Evolutionary conservation across 2,797 vertebrate species (phyloP).

Genomic region (Muscicapa comitata): DNA sequence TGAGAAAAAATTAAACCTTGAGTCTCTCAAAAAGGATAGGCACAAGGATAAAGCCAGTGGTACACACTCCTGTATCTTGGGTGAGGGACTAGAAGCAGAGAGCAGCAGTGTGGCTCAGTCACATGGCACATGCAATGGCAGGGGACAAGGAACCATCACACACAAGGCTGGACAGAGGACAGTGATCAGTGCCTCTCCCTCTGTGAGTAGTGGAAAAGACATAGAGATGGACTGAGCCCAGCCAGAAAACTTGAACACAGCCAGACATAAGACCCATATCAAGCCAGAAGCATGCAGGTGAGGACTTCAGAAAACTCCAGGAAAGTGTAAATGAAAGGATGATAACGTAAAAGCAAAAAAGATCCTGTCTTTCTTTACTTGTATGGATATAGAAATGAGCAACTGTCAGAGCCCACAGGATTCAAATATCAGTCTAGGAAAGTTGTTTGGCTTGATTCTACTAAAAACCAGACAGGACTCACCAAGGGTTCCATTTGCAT

Average conservation of each 20-base stretch:
- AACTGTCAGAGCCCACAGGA: background rate
- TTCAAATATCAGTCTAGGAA: background rate
- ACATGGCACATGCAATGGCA: accelerated
- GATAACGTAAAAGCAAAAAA: background rate
- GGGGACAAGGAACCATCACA: background rate
- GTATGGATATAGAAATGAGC: background rate
- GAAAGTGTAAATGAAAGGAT: background rate
- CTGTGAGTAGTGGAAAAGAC: background rate
- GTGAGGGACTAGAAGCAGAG: background rate
- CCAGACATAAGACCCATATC: background rate
- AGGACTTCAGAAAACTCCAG: background rate
- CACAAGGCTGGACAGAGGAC: background rate
- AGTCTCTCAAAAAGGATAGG: background rate
- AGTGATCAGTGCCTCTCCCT: background rate
- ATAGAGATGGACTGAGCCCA: background rate
- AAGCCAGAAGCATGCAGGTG: background rate
- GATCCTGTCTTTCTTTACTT: background rate
- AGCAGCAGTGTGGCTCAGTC: background rate
- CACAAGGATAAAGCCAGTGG: background rate
- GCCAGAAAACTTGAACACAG: background rate
- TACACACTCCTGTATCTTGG: background rate
- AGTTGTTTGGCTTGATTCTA: background rate
- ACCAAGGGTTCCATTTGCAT: background rate
- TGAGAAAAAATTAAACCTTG: background rate
- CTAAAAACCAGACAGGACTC: background rate